Base-by-base conservation (phyloP, 1,140 invertebrate genomes). In the Calephelis nemesis region DNA sequence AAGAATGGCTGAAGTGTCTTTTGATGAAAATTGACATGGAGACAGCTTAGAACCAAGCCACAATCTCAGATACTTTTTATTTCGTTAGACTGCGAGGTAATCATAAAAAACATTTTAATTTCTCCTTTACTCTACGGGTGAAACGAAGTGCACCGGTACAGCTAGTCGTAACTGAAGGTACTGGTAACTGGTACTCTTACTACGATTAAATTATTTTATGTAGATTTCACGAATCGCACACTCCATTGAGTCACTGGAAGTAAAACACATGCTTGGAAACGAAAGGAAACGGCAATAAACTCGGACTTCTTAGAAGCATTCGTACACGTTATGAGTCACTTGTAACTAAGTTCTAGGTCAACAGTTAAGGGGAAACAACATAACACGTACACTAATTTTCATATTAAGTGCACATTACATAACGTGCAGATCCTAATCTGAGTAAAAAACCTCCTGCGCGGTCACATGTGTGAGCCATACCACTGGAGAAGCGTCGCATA, bases 281-380 rank as follows among this genome's bases (percentile, higher is more conserved):
- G 70, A 73, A 74, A 85, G 83, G 81, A 85, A 83, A 79, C 74
- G 68, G 73, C 73, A 72, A 79, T 82, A 79, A 81, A 82, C 71
- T 72, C 70, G 60, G 72, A 39, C 82, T 87, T 85, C 84, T 81
- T 47, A 79, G 85, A 88, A 88, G 76, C 65, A 49, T 39, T 67
- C 63, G 49, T 67, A 47, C 65, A 65, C 54, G 19, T 30, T 68
- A 69, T 88, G 83, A 88, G 8, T 84, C 82, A 82, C 47, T 58
- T 58, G 54, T 58, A 9, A 54, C 50, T 54, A 58, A 58, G 54
- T 58, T 58, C 54, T 58, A 58, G 54, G 54, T 58, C 54, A 58
- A 39, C 54, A 12, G 54, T 58, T 58, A 58, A 54, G 54, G 54
- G 54, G 30, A 58, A 58, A 58, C 19, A 58, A 58, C 30, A 58